Conservation (phyloP, 2,797 vertebrate species). For the Cyclopterus lumpus region DNA sequence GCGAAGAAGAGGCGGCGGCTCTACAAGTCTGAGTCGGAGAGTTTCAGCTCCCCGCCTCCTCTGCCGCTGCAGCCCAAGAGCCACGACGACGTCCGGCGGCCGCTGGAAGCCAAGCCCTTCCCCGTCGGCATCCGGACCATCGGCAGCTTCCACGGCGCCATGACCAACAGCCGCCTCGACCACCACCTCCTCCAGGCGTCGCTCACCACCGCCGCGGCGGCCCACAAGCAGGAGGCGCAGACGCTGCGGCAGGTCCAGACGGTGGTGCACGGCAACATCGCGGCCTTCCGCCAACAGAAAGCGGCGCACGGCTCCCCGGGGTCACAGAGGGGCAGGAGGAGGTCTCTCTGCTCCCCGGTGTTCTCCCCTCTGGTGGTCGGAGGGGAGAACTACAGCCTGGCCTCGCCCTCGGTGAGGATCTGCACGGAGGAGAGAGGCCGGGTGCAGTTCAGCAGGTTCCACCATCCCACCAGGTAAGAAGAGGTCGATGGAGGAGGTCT, state of each 20-base stretch:
- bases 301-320: constrained; percentile 1
- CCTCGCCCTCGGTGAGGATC: constrained; percentile 75
- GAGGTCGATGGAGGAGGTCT: background rate
- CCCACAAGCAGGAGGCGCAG: constrained; percentile 58
- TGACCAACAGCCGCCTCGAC: constrained; percentile 79
- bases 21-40: constrained; percentile 84
- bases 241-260: constrained; percentile 57
- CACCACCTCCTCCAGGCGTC: constrained; percentile 58
- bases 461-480: constrained; percentile 71
- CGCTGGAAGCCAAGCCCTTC: constrained; percentile 73
- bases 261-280: constrained; percentile 52
- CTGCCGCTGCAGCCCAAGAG: constrained; percentile 69
- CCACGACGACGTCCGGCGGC: constrained; percentile 59
- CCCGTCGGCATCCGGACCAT: constrained; percentile 73
- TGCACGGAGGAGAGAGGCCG: constrained; percentile 64
- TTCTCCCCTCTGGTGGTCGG: constrained; percentile 81
- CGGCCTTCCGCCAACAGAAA: constrained; percentile 71
- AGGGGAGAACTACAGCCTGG: constrained; percentile 81
- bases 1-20: constrained; percentile 81
- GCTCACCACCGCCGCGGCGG: constrained; percentile 10
- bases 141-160: constrained; percentile 72
- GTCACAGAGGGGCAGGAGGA: constrained; percentile 71
- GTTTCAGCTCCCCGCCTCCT: constrained; percentile 57
- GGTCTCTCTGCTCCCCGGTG: constrained; percentile 75
- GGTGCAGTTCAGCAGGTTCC: constrained; percentile 69